Evolutionary conservation across 2,797 vertebrate species (phyloP), one percentile per base, ranked within the genome.

Genomic region (Eulemur rubriventer): DNA sequence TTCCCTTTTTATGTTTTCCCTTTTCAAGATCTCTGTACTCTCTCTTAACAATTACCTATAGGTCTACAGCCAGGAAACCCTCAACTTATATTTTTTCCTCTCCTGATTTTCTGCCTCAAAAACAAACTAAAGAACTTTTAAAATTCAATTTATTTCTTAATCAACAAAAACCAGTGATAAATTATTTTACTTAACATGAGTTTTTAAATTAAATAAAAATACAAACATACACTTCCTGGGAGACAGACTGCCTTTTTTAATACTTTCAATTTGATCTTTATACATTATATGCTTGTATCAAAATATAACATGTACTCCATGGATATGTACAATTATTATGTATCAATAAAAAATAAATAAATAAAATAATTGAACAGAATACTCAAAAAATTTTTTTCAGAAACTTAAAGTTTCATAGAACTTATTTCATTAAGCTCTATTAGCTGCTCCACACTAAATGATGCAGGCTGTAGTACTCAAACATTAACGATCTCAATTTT

Each of bases 161-260:
- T 75, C 48, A 87, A 75, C 1, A 65, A 81, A 92, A 81, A 5
- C 1, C 76, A 89, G 59, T 17, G 24, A 57, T 72, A 79, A 84
- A 17, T 79, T 85, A 90, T 80, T 91, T 86, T 57, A 73, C 16
- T 52, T 46, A 55, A 43, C 8, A 67, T 11, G 18, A 55, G 4
- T 85, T 30, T 89, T 79, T 65, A 86, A 65, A 30, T 76, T 30
- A 78, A 82, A 82, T 76, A 82, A 85, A 89, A 75, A 86, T 75
- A 41, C n/a, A 78, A 48, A 83, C 2, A 50, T 59, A 6, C 65
- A 59, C 22, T 82, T 91, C 22, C 63, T 30, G 69, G 14, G 26
- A 76, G 28, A 94, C 43, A 92, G 24, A 57, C 11, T 26, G n/a
- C 2, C 3, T 57, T 75, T 91, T 89, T 28, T 61, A 38, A 69